Percentiles rank a stretch among this genome's conserved stretches.
Evolutionary conservation across 2,113 vertebrate species (phyloP).

Genomic region (Bos indicus): DNA sequence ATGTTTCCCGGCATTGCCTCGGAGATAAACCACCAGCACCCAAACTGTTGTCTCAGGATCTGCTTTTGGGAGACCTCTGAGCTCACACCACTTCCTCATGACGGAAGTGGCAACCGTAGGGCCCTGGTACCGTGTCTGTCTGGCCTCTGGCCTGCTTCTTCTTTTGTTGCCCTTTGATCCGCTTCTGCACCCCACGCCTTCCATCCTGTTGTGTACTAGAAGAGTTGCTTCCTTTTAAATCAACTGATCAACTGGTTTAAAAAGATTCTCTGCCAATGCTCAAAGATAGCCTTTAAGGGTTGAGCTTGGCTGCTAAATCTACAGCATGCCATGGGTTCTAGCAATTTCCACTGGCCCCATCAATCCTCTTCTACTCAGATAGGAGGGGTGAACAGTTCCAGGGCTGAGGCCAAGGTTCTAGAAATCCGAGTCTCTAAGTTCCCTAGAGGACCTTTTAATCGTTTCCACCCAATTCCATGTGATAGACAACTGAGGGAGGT

Average conservation of each 20-base stretch:
- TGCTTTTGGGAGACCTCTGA: background rate
- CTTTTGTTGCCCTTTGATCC: constrained; percentile 32
- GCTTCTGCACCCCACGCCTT: background rate
- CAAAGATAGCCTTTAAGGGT: background rate
- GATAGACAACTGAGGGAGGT: background rate
- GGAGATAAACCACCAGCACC: background rate
- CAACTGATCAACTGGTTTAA: background rate
- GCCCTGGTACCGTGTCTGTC: background rate
- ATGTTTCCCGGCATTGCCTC: background rate
- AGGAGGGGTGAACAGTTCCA: background rate
- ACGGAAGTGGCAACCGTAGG: background rate
- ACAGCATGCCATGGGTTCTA: background rate
- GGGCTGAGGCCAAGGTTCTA: background rate
- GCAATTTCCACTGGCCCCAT: background rate
- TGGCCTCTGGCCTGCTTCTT: background rate
- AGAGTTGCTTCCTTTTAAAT: constrained; percentile 23
- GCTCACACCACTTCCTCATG: background rate
- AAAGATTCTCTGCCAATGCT: background rate
- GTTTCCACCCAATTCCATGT: background rate
- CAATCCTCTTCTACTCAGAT: background rate
- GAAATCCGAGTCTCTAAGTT: background rate
- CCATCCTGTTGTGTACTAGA: background rate
- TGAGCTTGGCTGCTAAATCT: background rate
- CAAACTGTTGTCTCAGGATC: background rate
- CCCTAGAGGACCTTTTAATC: background rate